A percentile compares a stretch with the other conserved stretches of the same genome.
phyloP scores from a whole-genome alignment of 2,113 vertebrate species.

The Choloepus hoffmanni region DNA sequence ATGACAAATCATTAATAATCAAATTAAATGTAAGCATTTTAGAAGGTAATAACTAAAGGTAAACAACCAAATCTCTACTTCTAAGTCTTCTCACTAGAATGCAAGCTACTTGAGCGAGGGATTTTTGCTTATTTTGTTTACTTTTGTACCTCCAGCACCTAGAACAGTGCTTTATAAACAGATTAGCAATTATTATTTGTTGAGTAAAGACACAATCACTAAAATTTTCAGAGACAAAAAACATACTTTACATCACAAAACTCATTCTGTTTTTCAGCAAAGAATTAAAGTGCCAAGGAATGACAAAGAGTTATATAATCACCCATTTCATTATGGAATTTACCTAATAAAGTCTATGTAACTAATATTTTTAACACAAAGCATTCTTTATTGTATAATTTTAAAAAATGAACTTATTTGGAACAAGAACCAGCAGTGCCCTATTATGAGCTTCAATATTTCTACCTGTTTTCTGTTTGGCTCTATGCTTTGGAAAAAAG shows the following conservation, averaged over 20 bases:
- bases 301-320: background rate
- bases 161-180: background rate
- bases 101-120: background rate
- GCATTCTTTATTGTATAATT: background rate
- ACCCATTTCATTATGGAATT: background rate
- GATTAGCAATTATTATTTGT: background rate
- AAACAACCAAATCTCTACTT: background rate
- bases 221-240: conserved; percentile 55
- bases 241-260: background rate
- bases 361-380: background rate
- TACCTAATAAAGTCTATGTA: background rate
- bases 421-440: background rate
- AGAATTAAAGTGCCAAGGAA: conserved; percentile 40
- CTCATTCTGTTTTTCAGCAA: background rate
- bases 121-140: background rate
- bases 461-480: background rate
- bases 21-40: conserved; percentile 42
- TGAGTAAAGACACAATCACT: conserved; percentile 5
- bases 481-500: conserved; percentile 2
- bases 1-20: conserved; percentile 54
- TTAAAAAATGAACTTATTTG: background rate
- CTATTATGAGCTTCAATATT: background rate
- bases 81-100: background rate
- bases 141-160: background rate
- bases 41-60: background rate